Evolutionary conservation across 1,140 invertebrate species (phyloP), one percentile per base, ranked within the genome.

Genomic region (Geopemphigus sp.): DNA sequence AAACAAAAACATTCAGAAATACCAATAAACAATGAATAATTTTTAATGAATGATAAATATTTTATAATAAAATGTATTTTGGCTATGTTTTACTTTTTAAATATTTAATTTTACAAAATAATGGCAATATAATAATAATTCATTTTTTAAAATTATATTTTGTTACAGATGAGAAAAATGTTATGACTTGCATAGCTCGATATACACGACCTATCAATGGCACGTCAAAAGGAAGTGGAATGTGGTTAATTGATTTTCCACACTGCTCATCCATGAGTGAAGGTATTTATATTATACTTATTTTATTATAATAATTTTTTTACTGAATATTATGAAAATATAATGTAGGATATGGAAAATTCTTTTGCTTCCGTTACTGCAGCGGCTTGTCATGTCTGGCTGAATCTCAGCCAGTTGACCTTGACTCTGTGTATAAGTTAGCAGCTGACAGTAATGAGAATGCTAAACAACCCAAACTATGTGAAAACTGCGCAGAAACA

Each of bases 361-460:
- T 87, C 73, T 81, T 87, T 81, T 87, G 86, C 82, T 88, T 88
- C 83, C 85, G 87, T 53, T 88, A 88, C 83, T 87, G 87, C 83
- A 85, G 86, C 80, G 85, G 86, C 24, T 82, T 87, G 57, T 85
- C 86, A 53, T 88, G 86, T 82, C 83, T 87, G 59, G 87, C 87
- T 19, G 86, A 87, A 82, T 86, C 85, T 10, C 86, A 88, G 82
- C 86, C 87, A 1, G 80, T 87, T 32, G 83, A 84, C 54, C 81
- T 84, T 26, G 83, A 84, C 47, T 82, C 83, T n/a, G 81, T 82
- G 11, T 83, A 83, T 68, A 83, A 83, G 61, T 74, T 82, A 80
- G 80, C 82, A 26, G 64, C 82, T 14, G 56, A 74, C 76, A 82
- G 81, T 50, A 66, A 80, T 17, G 54, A 81, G 54, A 72, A 81